Base-by-base conservation (phyloP, 2,113 vertebrate genomes). In the Saiga tatarica region DNA sequence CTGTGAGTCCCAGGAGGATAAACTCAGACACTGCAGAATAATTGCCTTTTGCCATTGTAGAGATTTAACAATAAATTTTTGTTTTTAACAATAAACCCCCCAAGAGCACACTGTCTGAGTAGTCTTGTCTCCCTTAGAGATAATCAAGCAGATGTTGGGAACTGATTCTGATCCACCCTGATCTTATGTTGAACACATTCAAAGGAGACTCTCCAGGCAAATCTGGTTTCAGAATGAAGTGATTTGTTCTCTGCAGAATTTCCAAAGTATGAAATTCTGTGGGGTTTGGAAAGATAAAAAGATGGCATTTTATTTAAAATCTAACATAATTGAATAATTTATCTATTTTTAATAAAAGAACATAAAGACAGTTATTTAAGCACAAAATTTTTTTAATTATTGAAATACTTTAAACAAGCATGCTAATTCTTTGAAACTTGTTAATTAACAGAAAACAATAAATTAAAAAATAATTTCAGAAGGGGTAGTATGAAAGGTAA, bases 1-100 rank as follows among this genome's bases (percentile, higher is more conserved):
- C 88, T 28, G 98, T 97, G 47, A 98, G 82, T 5, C 96, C 97
- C 2, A 81, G 13, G 6, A 97, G 88, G 64, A 98, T 88, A 36
- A 98, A 97, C 9, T 76, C 91, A 82, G 55, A 67, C 6, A 96
- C 59, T 2, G 3, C 0, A 4, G 98, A 97, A 50, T 88, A 9
- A 53, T 97, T 98, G 3, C 50, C 15, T 55, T 26, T 53, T n/a
- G 76, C 62, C 89, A 95, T 96, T 17, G 42, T n/a, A 26, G 3
- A 87, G 42, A 55, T 19, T 9, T 6, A 16, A 60, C 28, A 57
- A 23, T 57, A 9, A 57, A 57, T 10, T 64, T 33, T 33, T 30
- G 36, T 13, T 62, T 64, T 64, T 26, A 45, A 25, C 1, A 28
- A 16, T 6, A 60, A n/a, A 36, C 21, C 0, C 1, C 7, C 26